Percentiles rank a stretch among this genome's conserved stretches.
These are phyloP conservation scores for Chaetophractus vellerosus DNA, from an alignment of 2,797 vertebrate genomes.

Conservation along the genomic window DNA sequence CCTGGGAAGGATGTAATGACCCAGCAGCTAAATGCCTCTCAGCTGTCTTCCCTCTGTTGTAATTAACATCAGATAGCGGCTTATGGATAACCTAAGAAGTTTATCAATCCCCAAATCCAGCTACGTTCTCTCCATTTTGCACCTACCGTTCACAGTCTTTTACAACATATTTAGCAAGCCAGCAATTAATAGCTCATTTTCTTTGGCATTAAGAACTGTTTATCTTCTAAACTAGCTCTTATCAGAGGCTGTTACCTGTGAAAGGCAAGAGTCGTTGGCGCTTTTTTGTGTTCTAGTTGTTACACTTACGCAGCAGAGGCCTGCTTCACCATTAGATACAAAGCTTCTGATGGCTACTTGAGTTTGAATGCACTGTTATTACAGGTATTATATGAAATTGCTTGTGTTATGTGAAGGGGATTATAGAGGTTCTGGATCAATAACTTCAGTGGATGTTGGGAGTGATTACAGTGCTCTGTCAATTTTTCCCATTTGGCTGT, in stretches of 20 bases:
- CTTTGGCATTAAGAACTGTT: constrained; percentile 89
- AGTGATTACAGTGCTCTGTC: constrained; percentile 97
- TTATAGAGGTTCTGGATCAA: constrained; percentile 98
- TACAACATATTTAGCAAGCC: constrained; percentile 88
- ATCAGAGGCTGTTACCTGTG: constrained; percentile 89
- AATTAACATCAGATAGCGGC: constrained; percentile 91
- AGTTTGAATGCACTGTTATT: constrained; percentile 97
- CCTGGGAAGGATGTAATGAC: constrained; percentile 92
- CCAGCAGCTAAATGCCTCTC: constrained; percentile 90
- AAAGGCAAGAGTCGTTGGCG: constrained; percentile 88
- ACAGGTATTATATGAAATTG: constrained; percentile 99
- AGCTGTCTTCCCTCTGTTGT: constrained; percentile 88
- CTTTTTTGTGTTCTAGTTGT: constrained; percentile 91
- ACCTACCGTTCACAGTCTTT: constrained; percentile 83
- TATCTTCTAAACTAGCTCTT: constrained; percentile 91
- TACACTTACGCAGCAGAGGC: constrained; percentile 92
- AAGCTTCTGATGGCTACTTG: constrained; percentile 95
- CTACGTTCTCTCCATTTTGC: constrained; percentile 82
- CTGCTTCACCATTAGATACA: constrained; percentile 94
- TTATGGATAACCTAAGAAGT: constrained; percentile 83
- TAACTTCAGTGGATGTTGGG: constrained; percentile 96
- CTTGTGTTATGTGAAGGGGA: constrained; percentile 96
- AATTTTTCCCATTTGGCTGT: constrained; percentile 95
- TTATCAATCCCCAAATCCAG: constrained; percentile 89
- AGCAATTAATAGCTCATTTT: constrained; percentile 93